Conservation (phyloP, 2,888 invertebrate species). For the Leptura quadrifasciata region DNA sequence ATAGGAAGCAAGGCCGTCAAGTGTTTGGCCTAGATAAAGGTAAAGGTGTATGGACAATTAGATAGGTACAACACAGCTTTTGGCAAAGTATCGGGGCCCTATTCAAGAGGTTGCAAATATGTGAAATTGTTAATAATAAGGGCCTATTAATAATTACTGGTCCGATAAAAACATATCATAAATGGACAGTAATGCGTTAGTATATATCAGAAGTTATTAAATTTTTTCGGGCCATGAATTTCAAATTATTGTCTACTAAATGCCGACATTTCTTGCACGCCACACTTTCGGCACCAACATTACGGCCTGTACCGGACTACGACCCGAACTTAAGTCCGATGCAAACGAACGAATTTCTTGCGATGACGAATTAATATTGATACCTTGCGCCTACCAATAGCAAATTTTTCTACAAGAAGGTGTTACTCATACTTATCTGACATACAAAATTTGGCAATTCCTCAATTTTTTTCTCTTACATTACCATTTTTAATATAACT, state of each 20-base stretch:
- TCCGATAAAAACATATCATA: too few relatives aligned
- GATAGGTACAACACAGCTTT: too few relatives aligned
- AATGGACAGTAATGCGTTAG: too few relatives aligned
- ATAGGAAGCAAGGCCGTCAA: neutral
- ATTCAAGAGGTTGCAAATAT: too few relatives aligned
- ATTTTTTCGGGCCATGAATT: neutral
- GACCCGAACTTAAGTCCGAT: too few relatives aligned
- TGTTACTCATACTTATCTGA: conserved; percentile 47
- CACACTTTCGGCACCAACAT: neutral
- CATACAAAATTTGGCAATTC: conserved; percentile 34
- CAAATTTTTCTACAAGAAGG: conserved; percentile 24
- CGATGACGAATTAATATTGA: conserved; percentile 25
- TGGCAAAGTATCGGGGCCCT: too few relatives aligned
- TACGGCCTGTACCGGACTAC: conserved; percentile 11
- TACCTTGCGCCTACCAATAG: conserved; percentile 27
- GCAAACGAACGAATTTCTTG: neutral
- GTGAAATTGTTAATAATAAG: too few relatives aligned
- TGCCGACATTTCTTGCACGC: too few relatives aligned
- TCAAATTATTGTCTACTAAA: neutral
- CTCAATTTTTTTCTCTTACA: conserved; percentile 28
- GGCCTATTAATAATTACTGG: too few relatives aligned
- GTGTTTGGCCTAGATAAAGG: too few relatives aligned
- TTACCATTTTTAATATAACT: conserved; percentile 14
- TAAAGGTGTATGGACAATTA: too few relatives aligned
- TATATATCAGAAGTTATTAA: neutral